Conservation (phyloP, 2,888 invertebrate species). For the Lepidochitona cinerea region DNA sequence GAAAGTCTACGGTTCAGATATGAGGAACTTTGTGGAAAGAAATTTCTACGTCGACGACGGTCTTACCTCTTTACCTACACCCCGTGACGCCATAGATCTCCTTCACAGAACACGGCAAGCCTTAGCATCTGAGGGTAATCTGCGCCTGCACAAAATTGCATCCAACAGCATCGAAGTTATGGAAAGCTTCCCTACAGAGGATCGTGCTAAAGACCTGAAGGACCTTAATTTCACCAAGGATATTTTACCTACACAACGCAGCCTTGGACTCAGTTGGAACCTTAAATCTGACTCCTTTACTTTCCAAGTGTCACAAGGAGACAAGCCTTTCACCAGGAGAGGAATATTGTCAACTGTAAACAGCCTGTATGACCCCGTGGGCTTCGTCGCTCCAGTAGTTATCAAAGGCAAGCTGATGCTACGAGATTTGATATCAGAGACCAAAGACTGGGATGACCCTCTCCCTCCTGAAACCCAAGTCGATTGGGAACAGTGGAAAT, state of each 20-base stretch:
- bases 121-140: background rate
- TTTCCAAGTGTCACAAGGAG: background rate
- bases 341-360: conserved; percentile 21
- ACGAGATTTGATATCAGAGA: conserved; percentile 3
- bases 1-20: background rate
- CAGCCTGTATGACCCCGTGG: conserved; percentile 21
- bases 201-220: background rate
- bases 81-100: background rate
- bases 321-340: conserved; percentile 18
- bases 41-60: background rate
- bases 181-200: background rate
- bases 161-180: background rate
- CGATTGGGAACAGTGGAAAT: no score
- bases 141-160: background rate
- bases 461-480: no score
- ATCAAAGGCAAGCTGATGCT: conserved; percentile 20
- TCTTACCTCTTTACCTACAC: background rate
- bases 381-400: conserved; percentile 17
- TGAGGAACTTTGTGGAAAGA: background rate
- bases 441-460: conserved; percentile 18
- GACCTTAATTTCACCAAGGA: background rate
- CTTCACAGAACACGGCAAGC: background rate
- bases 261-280: conserved; percentile 12
- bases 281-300: background rate
- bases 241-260: background rate